Percentiles rank a stretch among this genome's conserved stretches.
These are phyloP conservation scores for Triplophysa siluroides DNA, from an alignment of 2,113 vertebrate genomes.

Conservation along the genomic window DNA sequence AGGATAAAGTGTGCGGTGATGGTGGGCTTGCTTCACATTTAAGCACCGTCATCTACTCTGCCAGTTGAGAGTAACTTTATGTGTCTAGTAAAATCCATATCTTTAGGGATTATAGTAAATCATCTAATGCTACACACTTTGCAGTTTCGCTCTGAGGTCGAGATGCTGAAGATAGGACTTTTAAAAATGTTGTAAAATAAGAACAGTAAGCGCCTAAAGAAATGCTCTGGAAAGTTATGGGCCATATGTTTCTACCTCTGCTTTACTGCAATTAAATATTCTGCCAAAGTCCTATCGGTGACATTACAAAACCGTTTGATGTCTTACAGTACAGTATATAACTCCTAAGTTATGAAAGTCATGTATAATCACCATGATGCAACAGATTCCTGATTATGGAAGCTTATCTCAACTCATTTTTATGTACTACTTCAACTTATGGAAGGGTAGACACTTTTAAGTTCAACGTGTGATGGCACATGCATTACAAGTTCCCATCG, in stretches of 20 bases:
- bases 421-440: not conserved
- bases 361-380: conserved; percentile 6
- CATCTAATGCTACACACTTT: not conserved
- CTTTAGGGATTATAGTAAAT: conserved; percentile 25
- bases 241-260: not conserved
- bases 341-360: not conserved
- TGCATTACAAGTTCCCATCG: not conserved
- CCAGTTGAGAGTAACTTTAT: conserved; percentile 5
- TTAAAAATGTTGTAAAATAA: conserved; percentile 28
- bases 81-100: conserved; percentile 23
- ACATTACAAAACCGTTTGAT: not conserved
- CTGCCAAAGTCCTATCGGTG: not conserved
- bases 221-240: not conserved
- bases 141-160: conserved; percentile 30
- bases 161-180: conserved; percentile 29
- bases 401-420: conserved; percentile 2
- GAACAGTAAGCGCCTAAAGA: not conserved
- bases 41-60: conserved; percentile 33
- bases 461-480: conserved; percentile 17
- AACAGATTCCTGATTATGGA: conserved; percentile 13
- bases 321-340: not conserved
- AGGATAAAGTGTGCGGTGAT: conserved; percentile 26
- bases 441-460: not conserved
- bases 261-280: too few relatives aligned
- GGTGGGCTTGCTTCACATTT: conserved; percentile 22